phyloP scores from a whole-genome alignment of 2,888 invertebrate species.

The Drosophila robusta region DNA sequence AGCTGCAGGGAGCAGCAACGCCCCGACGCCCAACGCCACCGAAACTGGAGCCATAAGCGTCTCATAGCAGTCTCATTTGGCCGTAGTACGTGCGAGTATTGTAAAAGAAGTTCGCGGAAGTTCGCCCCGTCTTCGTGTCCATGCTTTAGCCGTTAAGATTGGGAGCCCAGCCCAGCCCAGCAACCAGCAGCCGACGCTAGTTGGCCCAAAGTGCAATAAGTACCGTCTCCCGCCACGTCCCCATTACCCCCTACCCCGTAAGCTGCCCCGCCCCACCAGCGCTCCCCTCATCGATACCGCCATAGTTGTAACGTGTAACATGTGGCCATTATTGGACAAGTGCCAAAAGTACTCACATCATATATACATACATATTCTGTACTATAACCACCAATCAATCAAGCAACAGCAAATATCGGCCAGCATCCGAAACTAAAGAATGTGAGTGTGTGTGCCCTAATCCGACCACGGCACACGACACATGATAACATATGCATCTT shows the following conservation, averaged over 20 bases:
- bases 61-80: constrained; percentile 76
- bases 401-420: neutral
- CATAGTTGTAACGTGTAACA: constrained; percentile 52
- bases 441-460: constrained; percentile 20
- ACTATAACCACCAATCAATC: neutral
- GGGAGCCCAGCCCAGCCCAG: constrained; percentile 2
- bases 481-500: neutral
- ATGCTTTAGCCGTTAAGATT: neutral
- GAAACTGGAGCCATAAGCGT: constrained; percentile 84
- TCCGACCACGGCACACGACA: constrained; percentile 7
- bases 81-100: neutral
- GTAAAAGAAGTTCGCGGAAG: neutral
- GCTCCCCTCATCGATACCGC: constrained; percentile 23
- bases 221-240: constrained; percentile 8
- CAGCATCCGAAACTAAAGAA: constrained; percentile 4
- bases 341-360: constrained; percentile 56
- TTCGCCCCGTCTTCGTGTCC: neutral
- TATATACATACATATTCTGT: constrained; percentile 13
- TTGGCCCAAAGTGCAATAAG: constrained; percentile 50
- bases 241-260: neutral
- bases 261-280: neutral
- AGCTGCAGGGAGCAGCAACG: constrained; percentile 32
- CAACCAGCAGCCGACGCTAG: constrained; percentile 1
- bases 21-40: constrained; percentile 46
- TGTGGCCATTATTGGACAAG: constrained; percentile 60